phyloP scores from a whole-genome alignment of 2,113 vertebrate genomes.

The Rhynchopsitta pachyrhyncha region DNA sequence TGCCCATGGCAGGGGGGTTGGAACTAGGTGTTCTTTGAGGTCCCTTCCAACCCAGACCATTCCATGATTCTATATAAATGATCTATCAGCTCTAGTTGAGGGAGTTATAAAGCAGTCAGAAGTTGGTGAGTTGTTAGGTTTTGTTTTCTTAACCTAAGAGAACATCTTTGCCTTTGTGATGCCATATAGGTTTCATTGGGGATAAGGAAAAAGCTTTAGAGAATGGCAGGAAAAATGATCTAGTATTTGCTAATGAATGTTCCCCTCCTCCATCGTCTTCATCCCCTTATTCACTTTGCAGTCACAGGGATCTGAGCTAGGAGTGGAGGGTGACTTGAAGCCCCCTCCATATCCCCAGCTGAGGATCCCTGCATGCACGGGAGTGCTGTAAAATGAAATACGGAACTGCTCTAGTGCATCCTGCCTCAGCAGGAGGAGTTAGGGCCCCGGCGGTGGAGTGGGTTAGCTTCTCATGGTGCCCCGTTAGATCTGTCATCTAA shows the following conservation, averaged over 20 bases:
- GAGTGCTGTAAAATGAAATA: not conserved
- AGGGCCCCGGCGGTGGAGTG: fast-evolving
- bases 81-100: not conserved
- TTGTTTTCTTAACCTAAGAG: not conserved
- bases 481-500: not conserved
- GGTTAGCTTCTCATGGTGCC: not conserved
- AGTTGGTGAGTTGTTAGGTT: not conserved
- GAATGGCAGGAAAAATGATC: not conserved
- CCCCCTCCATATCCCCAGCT: not conserved
- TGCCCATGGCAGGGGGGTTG: not conserved
- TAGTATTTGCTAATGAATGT: not conserved
- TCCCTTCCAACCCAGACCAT: not conserved
- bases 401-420: fast-evolving
- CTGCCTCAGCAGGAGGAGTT: not conserved
- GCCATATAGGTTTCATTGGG: not conserved
- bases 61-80: not conserved
- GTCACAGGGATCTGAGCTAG: not conserved
- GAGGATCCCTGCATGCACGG: fast-evolving
- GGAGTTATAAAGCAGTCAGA: not conserved
- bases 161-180: not conserved
- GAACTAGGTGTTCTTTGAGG: not conserved
- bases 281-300: not conserved
- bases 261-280: not conserved
- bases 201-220: not conserved
- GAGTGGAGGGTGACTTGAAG: not conserved